phyloP scores from a whole-genome alignment of 2,888 invertebrate species.

The Halictus quadricinctus region DNA sequence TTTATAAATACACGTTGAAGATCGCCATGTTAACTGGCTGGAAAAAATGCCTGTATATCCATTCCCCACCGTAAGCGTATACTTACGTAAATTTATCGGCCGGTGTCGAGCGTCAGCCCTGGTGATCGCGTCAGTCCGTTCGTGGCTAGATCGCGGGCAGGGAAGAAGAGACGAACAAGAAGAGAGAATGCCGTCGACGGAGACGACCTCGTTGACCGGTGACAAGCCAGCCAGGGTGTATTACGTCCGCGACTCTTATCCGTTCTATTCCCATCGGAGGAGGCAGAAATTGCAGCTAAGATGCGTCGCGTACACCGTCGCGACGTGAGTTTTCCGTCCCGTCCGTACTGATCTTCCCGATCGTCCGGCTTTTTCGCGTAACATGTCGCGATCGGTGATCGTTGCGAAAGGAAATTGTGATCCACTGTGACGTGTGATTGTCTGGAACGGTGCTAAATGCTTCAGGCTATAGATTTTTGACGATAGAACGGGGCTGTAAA shows the following conservation, averaged over 20 bases:
- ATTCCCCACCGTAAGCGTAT: conserved; percentile 54
- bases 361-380: not conserved
- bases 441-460: not conserved
- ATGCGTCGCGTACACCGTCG: conserved; percentile 64
- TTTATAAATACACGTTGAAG: not conserved
- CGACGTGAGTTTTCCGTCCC: conserved; percentile 66
- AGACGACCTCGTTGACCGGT: conserved; percentile 68
- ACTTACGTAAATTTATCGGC: conserved; percentile 63
- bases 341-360: not conserved
- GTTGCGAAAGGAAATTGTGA: not conserved
- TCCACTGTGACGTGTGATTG: not conserved
- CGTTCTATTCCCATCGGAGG: conserved; percentile 68
- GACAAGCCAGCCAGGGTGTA: conserved; percentile 52
- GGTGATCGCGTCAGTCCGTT: conserved; percentile 46
- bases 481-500: not conserved
- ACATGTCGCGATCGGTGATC: not conserved
- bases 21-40: conserved; percentile 4
- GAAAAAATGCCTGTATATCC: conserved; percentile 31
- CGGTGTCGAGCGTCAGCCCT: conserved; percentile 50
- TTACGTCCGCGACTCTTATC: conserved; percentile 65
- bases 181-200: conserved; percentile 62
- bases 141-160: conserved; percentile 25
- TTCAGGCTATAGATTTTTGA: not conserved
- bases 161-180: conserved; percentile 12
- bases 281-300: conserved; percentile 64